Conservation (phyloP, 1,140 invertebrate species). For the Pristionchus pacificus region DNA sequence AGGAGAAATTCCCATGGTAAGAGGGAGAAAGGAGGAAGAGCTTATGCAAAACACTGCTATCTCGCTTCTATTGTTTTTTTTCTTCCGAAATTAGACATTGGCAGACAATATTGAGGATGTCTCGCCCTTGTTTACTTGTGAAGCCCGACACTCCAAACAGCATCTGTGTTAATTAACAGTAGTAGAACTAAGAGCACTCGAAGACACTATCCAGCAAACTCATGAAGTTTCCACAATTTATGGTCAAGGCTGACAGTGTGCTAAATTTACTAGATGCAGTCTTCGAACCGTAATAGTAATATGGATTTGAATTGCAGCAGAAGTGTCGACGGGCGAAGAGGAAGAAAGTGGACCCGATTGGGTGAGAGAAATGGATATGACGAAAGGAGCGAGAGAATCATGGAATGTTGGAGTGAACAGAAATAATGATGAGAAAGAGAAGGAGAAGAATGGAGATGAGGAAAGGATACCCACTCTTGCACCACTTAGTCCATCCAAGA, state of each 20-base stretch:
- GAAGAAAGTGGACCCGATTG: slow-evolving; percentile 28
- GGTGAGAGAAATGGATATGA: slow-evolving; percentile 16
- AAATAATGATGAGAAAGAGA: slow-evolving; percentile 4
- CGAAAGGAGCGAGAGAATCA: slow-evolving; percentile 6
- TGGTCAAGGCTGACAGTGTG: neutral
- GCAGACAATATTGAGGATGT: too few relatives aligned
- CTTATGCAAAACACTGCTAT: too few relatives aligned
- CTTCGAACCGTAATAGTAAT: neutral
- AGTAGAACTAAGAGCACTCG: too few relatives aligned
- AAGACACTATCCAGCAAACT: neutral
- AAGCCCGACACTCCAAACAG: too few relatives aligned
- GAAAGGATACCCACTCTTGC: neutral
- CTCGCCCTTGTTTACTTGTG: too few relatives aligned
- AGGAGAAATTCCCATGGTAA: neutral
- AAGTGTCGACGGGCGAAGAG: slow-evolving; percentile 16
- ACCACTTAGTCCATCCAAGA: slow-evolving; percentile 14
- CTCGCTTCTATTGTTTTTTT: too few relatives aligned
- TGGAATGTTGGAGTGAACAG: slow-evolving; percentile 4
- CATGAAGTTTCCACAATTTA: neutral
- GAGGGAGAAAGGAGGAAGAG: too few relatives aligned
- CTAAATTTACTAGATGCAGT: slow-evolving; percentile 5
- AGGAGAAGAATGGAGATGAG: neutral
- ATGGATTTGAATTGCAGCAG: neutral
- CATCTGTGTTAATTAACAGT: too few relatives aligned
- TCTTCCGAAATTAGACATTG: too few relatives aligned